These are phyloP conservation scores for Drosophila birchii DNA, from an alignment of 2,888 invertebrate genomes.

Conservation along the genomic window DNA sequence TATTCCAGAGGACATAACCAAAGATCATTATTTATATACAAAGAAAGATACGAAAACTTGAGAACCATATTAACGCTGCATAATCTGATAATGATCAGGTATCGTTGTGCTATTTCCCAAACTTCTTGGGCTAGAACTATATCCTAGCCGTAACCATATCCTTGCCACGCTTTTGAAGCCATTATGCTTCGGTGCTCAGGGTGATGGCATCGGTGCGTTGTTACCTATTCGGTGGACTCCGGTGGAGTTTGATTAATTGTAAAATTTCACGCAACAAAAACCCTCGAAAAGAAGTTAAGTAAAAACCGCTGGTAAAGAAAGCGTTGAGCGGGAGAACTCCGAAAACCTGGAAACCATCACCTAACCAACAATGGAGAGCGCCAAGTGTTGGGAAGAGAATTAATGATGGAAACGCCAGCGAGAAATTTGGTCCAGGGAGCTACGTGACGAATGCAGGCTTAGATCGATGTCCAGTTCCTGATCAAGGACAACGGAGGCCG, in stretches of 20 bases:
- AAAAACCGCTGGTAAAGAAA: constrained; percentile 62
- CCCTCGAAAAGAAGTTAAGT: constrained; percentile 35
- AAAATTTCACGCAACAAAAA: constrained; percentile 83
- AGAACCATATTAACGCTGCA: neutral
- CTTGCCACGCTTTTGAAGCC: constrained; percentile 70
- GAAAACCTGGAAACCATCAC: constrained; percentile 21
- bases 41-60: neutral
- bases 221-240: constrained; percentile 22
- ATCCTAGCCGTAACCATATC: constrained; percentile 56
- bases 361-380: constrained; percentile 52
- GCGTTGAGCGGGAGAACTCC: constrained; percentile 28
- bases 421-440: constrained; percentile 58
- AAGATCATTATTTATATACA: neutral
- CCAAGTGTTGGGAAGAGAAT: constrained; percentile 61
- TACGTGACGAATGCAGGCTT: constrained; percentile 58
- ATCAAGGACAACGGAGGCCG: constrained; percentile 77
- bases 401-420: constrained; percentile 79
- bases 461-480: neutral
- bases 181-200: constrained; percentile 23
- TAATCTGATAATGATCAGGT: neutral
- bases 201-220: constrained; percentile 16
- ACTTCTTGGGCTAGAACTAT: neutral
- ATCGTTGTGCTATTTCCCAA: neutral
- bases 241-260: constrained; percentile 84
- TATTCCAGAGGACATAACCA: neutral